Base-by-base conservation (phyloP, 2,797 vertebrate species). In the Ibycter americanus region DNA sequence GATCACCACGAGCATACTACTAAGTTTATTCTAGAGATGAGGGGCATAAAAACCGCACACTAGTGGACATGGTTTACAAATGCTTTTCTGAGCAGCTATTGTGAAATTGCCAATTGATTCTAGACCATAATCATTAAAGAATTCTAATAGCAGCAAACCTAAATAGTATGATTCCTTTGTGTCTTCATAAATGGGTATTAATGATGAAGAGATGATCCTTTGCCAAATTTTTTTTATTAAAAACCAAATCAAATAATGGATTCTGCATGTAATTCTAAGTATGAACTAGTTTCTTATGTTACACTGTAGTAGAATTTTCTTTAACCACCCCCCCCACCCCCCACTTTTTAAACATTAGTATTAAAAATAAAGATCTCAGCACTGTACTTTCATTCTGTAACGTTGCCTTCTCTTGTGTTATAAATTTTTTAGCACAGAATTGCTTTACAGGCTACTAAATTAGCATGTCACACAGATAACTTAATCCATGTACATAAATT, bases 401-500 rank as follows among this genome's bases (percentile, higher is more conserved):
- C 32, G 40, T 83, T 62, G 42, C 19, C 34, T 68, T 71, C 11
- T 84, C 3, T 59, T 52, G 65, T 34, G 23, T 83, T 71, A 17
- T 4, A 32, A 8, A 2, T 31, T 68, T 86, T 90, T 73, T 68
- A 84, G 6, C 36, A 46, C 7, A 56, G 32, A 32, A 62, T 85
- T 89, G 18, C 8, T 83, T 85, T 68, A 31, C 27, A 81, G n/a
- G n/a, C 40, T 27, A 58, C 44, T 93, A 84, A 95, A 73, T 87
- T 71, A 83, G 7, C 47, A 67, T 79, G 34, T 90, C 67, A 76
- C 63, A 63, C 19, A 87, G 61, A 81, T 86, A 8, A 92, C 42
- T 78, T 83, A 83, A 83, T 90, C 71, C 47, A 16, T 46, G 67
- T 58, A 61, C 56, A 65, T 74, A 90, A 78, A 94, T 96, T 93